Evolutionary conservation across 2,888 invertebrate species (phyloP), one percentile per base, ranked within the genome.

Genomic region (Amiota mariae): DNA sequence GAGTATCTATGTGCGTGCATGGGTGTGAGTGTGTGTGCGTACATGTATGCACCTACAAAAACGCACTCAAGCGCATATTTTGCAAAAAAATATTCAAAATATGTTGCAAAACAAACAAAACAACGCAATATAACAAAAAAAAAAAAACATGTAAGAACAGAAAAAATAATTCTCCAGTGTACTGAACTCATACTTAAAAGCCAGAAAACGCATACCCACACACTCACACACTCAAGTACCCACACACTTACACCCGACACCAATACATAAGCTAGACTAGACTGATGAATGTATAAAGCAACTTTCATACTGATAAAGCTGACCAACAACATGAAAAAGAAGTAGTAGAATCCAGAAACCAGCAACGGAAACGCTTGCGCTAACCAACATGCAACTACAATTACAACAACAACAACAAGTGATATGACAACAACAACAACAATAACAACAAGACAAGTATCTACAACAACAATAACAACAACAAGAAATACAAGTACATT

Each of bases 301-400:
- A 76, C 76, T 77, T 80, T 75, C 73, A 77, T 82, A 78, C 87
- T 87, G 87, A 84, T 87, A 85, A 87, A 84, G 83, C 85, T 84
- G 83, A 80, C 87, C 87, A 82, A 75, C 75, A 73, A 74, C 75
- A 76, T 46, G 75, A 80, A 76, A 76, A 67, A 72, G 61, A 56
- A 79, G 82, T 36, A 36, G 63, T 15, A 15, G 56, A 15, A 56
- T 56, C 8, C 56, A 36, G 36, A 36, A 36, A 36, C 36, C 36
- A 36, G 36, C 36, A 73, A 83, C 85, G 85, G 84, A 83, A 85
- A 77, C 82, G 75, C 81, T 77, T 15, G 59, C 87, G 82, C 83
- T 83, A 86, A 83, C 82, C 85, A 86, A 84, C 79, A 85, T 76
- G 73, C 76, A 72, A 57, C 78, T 74, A 66, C 72, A 73, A 71